Conservation (phyloP, 2,888 invertebrate genomes). For the Lasioglossum zephyrum region DNA sequence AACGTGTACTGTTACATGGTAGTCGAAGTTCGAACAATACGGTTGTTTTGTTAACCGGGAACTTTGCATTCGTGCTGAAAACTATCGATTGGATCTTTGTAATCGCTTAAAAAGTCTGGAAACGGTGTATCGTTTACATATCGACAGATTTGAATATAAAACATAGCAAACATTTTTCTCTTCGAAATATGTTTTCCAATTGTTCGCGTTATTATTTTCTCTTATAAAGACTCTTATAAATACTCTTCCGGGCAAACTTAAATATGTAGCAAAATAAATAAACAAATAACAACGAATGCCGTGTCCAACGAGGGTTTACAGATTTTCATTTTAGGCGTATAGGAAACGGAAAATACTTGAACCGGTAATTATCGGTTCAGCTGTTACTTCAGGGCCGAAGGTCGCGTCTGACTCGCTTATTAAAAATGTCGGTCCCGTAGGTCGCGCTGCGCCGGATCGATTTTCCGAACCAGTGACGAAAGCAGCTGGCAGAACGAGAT, state of each 20-base stretch:
- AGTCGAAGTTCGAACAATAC: slow-evolving; percentile 8
- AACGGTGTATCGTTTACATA: background rate
- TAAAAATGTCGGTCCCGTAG: slow-evolving; percentile 32
- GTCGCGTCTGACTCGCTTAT: slow-evolving; percentile 22
- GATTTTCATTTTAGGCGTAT: background rate
- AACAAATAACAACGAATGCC: too few relatives aligned
- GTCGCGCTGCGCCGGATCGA: slow-evolving; percentile 32
- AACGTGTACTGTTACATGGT: background rate
- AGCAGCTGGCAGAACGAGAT: slow-evolving; percentile 57
- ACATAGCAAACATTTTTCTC: background rate
- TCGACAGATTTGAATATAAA: background rate
- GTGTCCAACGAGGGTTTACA: background rate
- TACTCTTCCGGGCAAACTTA: too few relatives aligned
- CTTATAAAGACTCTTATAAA: too few relatives aligned
- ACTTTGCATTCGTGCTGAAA: background rate
- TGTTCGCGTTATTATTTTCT: too few relatives aligned
- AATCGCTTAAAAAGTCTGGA: background rate
- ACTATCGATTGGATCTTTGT: background rate
- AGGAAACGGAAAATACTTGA: background rate
- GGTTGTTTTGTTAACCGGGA: background rate
- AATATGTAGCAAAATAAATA: too few relatives aligned
- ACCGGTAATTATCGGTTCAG: slow-evolving; percentile 17
- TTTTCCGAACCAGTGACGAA: slow-evolving; percentile 48
- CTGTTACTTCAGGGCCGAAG: background rate
- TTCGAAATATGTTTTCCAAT: too few relatives aligned